Evolutionary conservation across 2,888 invertebrate genomes (phyloP), one percentile per base, ranked within the genome.

Genomic region (Amphiduros pacificus): DNA sequence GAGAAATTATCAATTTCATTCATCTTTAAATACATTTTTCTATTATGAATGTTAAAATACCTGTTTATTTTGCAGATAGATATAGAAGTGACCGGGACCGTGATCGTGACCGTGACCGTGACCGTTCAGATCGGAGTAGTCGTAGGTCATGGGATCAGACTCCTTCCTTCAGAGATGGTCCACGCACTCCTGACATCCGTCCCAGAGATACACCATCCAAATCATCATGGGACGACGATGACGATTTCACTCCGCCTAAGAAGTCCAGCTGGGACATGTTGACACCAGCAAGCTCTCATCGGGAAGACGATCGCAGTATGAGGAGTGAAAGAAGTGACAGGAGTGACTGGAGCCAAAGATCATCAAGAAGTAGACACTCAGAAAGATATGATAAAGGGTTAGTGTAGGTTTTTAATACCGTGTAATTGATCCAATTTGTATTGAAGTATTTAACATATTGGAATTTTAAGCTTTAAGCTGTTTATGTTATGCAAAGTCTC

Each of bases 211-310:
- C 88, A 1, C 87, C 89, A 0, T 87, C 87, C 0, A 82, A 85
- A 68, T 83, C 82, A 32, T 74, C 74, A 4, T 84, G 84, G 83
- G 84, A 84, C 81, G 84, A 84, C 67, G 92, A 92, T 68, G 83
- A 83, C 3, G 86, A 77, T 62, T 56, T 86, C 40, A 84, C 75
- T 1, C 76, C 78, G 2, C 65, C 64, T 3, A 76, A 74, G 66
- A 72, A 67, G 56, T 94, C 94, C 0, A 88, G 89, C 56, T 97
- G 96, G 96, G 96, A 96, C 83, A 89, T 92, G 77, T 94, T 94
- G 0, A 95, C 95, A 0, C 96, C 95, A 0, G 68, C 73, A 41
- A 52, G 71, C 70, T 40, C 28, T 9, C 36, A 49, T 49, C 63
- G 50, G 70, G 77, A 51, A 49, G 61, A 52, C 32, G 67, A 60